A percentile compares a stretch with the other conserved stretches of the same genome.
These are phyloP conservation scores for Phyllostomus discolor DNA, from an alignment of 2,113 vertebrate genomes.

Conservation along the genomic window DNA sequence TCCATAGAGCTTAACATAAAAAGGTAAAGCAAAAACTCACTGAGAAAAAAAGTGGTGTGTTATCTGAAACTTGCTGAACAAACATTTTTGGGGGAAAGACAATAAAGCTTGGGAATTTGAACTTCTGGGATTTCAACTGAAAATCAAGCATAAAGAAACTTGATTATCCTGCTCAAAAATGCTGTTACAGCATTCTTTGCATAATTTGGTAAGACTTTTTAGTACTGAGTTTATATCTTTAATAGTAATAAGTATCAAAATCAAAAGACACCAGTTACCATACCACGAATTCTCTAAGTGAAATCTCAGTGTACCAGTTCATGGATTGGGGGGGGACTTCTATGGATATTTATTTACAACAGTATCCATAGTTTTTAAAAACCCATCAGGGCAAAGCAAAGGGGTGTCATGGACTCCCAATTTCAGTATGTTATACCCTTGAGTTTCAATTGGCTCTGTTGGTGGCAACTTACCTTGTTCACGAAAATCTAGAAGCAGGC, in stretches of 20 bases:
- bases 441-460: background rate
- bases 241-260: background rate
- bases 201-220: constrained; percentile 6
- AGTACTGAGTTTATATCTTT: background rate
- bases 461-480: background rate
- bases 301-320: background rate
- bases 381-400: background rate
- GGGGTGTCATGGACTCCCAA: background rate
- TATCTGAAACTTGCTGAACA: constrained; percentile 12
- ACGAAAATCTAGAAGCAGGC: background rate
- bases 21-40: constrained; percentile 6
- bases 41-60: constrained; percentile 28
- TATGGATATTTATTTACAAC: background rate
- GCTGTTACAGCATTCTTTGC: background rate
- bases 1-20: background rate
- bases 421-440: background rate
- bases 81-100: background rate
- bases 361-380: background rate
- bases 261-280: background rate
- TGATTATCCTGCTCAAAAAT: constrained; percentile 3
- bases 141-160: background rate
- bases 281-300: background rate
- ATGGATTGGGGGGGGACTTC: background rate
- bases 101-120: constrained; percentile 22
- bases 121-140: constrained; percentile 13